phyloP scores from a whole-genome alignment of 2,113 vertebrate genomes.

The Erpornis zantholeuca region DNA sequence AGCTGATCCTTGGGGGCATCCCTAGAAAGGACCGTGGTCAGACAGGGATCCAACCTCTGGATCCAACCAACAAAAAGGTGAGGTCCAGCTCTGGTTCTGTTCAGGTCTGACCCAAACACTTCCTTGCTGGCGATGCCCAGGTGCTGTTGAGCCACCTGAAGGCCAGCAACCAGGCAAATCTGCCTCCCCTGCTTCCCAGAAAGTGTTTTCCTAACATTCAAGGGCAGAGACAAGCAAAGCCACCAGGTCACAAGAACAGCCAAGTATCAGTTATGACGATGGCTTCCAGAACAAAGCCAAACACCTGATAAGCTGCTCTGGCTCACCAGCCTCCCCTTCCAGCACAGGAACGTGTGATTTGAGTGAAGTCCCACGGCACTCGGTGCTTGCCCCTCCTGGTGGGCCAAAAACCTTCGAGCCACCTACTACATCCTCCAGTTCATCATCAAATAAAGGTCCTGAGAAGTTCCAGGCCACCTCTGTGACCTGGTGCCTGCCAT shows the following conservation, averaged over 20 bases:
- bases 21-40: background rate
- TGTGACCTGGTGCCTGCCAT: rapidly evolving
- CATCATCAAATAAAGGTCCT: background rate
- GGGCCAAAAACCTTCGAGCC: background rate
- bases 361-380: rapidly evolving
- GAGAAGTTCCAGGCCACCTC: background rate
- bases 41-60: background rate
- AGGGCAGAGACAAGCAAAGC: conserved; percentile 8
- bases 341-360: background rate
- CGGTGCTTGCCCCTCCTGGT: rapidly evolving
- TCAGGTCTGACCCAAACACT: background rate
- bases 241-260: background rate
- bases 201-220: background rate
- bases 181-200: background rate
- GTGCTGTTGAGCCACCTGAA: background rate
- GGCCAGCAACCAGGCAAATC: rapidly evolving
- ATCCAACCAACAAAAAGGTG: background rate
- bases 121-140: background rate
- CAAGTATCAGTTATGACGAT: background rate
- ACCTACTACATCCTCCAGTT: background rate
- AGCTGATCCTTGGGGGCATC: background rate
- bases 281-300: background rate
- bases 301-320: background rate
- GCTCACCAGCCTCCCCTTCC: background rate
- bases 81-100: background rate